phyloP scores from a whole-genome alignment of 2,888 invertebrate genomes.

The Machimus rusticus region DNA sequence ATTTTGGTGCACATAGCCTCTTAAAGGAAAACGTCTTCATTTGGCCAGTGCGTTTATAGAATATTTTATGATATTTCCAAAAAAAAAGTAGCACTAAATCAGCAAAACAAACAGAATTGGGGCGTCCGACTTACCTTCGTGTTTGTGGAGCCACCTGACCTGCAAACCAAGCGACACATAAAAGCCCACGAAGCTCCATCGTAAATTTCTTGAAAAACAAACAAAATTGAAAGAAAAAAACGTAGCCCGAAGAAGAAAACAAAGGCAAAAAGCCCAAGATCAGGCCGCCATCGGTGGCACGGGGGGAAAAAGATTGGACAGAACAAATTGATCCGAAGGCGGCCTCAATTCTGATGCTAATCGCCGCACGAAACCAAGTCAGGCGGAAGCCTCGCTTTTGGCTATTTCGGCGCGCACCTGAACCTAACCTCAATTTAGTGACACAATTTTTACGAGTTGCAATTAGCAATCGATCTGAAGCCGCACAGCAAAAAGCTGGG shows the following conservation, averaged over 20 bases:
- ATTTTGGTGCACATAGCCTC: not conserved
- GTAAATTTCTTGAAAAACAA: constrained; percentile 3
- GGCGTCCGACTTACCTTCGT: not conserved
- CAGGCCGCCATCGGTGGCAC: not conserved
- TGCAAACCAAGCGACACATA: not conserved
- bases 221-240: not conserved
- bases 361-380: not conserved
- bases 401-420: not conserved
- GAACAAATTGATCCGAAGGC: constrained; percentile 3
- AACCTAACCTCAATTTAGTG: constrained; percentile 33
- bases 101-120: constrained; percentile 15
- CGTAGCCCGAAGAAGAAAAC: not conserved
- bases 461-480: constrained; percentile 5
- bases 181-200: not conserved
- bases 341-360: constrained; percentile 29
- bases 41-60: not conserved
- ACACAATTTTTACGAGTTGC: constrained; percentile 23
- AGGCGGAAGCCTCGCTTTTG: constrained; percentile 4
- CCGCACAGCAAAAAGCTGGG: not conserved
- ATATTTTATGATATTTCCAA: not conserved
- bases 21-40: not conserved
- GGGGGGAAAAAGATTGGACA: not conserved
- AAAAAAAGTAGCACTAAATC: not conserved
- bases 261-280: not conserved
- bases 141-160: not conserved